Conservation (phyloP, 2,797 vertebrate species). For the Nannoperca obscura region DNA sequence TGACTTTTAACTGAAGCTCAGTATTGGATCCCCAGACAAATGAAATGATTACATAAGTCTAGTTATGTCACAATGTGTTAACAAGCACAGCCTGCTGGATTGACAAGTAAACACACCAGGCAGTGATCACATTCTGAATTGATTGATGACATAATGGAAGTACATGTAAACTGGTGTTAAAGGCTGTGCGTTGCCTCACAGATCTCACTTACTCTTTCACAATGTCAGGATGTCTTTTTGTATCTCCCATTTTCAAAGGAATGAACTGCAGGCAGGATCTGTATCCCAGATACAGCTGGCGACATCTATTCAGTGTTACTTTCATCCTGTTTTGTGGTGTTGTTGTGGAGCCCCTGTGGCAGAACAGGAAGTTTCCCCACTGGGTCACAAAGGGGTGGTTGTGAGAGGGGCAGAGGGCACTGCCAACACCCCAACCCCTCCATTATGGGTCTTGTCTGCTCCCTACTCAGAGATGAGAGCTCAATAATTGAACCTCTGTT, state of each 20-base stretch:
- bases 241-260: background rate
- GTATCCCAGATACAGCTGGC: constrained; percentile 24
- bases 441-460: constrained; percentile 6
- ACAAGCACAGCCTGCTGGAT: background rate
- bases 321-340: constrained; percentile 29
- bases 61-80: constrained; percentile 44
- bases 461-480: background rate
- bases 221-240: background rate
- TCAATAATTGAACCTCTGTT: constrained; percentile 37
- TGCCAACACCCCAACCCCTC: constrained; percentile 31
- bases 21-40: constrained; percentile 1
- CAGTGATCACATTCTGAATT: constrained; percentile 27
- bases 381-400: constrained; percentile 40
- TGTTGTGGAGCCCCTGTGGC: constrained; percentile 5
- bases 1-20: background rate
- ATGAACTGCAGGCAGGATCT: constrained; percentile 6
- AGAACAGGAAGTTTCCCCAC: constrained; percentile 35
- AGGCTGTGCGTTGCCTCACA: background rate
- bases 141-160: constrained; percentile 56
- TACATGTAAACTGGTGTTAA: background rate
- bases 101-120: background rate
- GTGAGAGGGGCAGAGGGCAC: constrained; percentile 27
- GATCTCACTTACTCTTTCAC: background rate
- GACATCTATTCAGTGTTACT: constrained; percentile 10
- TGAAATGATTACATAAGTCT: constrained; percentile 41